Conservation (phyloP, 2,888 invertebrate species). For the Eristalis tenax region DNA sequence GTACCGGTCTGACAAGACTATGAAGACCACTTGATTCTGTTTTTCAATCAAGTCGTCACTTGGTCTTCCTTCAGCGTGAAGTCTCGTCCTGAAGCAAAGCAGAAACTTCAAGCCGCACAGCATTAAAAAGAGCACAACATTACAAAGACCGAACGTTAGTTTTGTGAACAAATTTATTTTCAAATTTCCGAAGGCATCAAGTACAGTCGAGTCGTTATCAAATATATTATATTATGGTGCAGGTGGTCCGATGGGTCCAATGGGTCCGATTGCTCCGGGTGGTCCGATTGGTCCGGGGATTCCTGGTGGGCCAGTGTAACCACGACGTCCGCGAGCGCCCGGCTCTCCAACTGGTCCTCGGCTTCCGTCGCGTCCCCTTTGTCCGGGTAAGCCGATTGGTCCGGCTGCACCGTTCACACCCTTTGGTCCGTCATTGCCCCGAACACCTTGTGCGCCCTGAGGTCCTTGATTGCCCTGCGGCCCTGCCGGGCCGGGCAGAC, state of each 20-base stretch:
- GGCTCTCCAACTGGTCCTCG: constrained; percentile 29
- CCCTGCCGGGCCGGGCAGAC: constrained; percentile 36
- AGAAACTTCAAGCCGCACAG: too few relatives aligned
- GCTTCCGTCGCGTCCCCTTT: constrained; percentile 36
- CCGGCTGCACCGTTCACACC: constrained; percentile 43
- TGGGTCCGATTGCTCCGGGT: constrained; percentile 17
- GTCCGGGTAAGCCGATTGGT: constrained; percentile 28
- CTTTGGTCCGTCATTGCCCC: constrained; percentile 21
- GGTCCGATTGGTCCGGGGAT: constrained; percentile 21
- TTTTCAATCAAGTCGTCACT: too few relatives aligned
- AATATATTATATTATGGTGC: not conserved
- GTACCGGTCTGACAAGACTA: too few relatives aligned
- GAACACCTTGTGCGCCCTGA: constrained; percentile 35
- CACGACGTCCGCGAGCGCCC: constrained; percentile 30
- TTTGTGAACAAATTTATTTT: not conserved
- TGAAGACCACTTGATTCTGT: too few relatives aligned
- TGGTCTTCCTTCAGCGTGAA: too few relatives aligned
- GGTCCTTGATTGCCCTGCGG: constrained; percentile 4
- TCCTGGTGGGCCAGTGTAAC: constrained; percentile 42
- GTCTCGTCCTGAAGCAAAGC: too few relatives aligned
- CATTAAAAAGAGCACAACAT: too few relatives aligned
- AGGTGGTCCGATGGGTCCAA: constrained; percentile 14
- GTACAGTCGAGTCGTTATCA: not conserved
- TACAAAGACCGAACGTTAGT: not conserved
- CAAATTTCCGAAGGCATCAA: not conserved